Evolutionary conservation across 2,113 vertebrate species (phyloP), one percentile per base, ranked within the genome.

Genomic region (Brachypodius melanocephalos): DNA sequence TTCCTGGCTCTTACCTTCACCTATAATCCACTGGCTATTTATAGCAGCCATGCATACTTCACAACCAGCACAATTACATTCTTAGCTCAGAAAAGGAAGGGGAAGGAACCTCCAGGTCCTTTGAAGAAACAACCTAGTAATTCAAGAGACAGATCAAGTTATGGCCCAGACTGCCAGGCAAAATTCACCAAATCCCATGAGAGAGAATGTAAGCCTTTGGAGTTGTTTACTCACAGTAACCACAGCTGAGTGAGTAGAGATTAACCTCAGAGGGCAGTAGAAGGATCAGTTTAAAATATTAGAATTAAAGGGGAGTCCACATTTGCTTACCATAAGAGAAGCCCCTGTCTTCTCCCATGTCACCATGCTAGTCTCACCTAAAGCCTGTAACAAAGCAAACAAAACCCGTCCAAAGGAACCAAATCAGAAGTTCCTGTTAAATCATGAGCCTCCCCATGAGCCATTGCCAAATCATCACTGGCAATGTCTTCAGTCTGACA

Each of bases 1-100:
- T 93, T 93, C 72, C 74, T 61, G 20, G 28, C 61, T 81, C 58
- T 52, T 72, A 34, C 69, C 77, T 82, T 95, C 89, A 83, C 74
- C 84, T 91, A 66, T 85, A 88, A 93, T 91, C 61, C 71, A 93
- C 40, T 61, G 57, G 17, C 45, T 92, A 87, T 89, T 88, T 82
- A 82, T 66, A 89, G 74, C 3, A 72, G 65, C 6, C 73, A 49
- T 28, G n/a, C 48, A 48, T 72, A 48, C 36, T 48, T 89, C 58
- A 85, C 69, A 65, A 71, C 26, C 46, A 83, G 46, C 55, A 89
- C 40, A 62, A 95, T 91, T 61, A 58, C 66, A 65, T 54, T 76
- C 77, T 65, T 79, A 82, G 81, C 46, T 87, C 84, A 76, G 59
- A 58, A 85, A 94, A 68, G 31, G 80, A 94, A 78, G 2, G 54